Percentiles rank a stretch among this genome's conserved stretches.
These are phyloP conservation scores for Oreortyx pictus DNA, from an alignment of 2,797 vertebrate genomes.

Conservation along the genomic window DNA sequence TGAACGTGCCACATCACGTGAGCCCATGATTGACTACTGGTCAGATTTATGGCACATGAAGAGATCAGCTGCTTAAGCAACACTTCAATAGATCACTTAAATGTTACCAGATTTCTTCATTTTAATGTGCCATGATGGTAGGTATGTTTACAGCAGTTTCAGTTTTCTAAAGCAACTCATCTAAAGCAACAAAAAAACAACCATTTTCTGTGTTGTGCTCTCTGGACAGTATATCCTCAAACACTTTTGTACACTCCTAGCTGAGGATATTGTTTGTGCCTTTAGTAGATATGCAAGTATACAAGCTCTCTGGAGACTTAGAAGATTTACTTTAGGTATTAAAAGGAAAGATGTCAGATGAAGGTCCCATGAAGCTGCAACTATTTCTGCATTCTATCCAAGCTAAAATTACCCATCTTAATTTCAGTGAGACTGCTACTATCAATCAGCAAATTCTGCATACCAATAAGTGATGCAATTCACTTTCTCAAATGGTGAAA, in stretches of 20 bases:
- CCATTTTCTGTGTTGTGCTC: neutral
- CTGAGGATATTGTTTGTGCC: neutral
- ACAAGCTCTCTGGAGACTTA: neutral
- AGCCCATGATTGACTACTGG: neutral
- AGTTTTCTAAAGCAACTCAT: neutral
- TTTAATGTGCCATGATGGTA: neutral
- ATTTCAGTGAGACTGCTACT: neutral
- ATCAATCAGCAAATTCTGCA: neutral
- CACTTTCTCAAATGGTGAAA: neutral
- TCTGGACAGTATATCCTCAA: neutral
- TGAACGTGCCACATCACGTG: neutral
- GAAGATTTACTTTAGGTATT: neutral
- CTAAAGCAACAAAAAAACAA: too few relatives aligned
- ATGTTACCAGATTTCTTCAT: neutral
- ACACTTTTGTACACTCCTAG: neutral
- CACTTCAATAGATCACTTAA: neutral
- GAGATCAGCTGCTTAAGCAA: neutral
- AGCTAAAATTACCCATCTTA: neutral
- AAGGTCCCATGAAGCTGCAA: neutral
- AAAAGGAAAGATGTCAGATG: neutral
- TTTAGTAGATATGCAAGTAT: neutral
- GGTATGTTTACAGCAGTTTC: neutral
- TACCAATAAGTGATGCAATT: neutral
- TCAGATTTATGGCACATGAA: neutral
- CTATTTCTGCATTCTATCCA: neutral